Evolutionary conservation across 2,888 invertebrate genomes (phyloP).

Genomic region (Erebia palarica): DNA sequence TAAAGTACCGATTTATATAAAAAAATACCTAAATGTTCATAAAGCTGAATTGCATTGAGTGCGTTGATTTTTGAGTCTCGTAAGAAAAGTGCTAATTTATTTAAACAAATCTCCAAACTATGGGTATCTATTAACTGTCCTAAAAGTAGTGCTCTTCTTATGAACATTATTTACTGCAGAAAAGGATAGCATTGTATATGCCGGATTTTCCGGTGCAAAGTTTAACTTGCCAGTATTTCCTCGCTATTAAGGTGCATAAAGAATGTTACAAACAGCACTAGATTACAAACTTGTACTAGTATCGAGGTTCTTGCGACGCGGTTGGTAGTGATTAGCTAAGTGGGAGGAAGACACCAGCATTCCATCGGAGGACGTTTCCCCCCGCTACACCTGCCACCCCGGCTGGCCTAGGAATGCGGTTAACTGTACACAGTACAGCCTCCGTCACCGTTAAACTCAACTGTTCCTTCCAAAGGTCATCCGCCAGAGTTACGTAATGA

Average conservation of each 20-base stretch:
- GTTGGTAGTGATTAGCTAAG: conserved; percentile 28
- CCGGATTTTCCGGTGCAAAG: not conserved
- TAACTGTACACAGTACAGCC: conserved; percentile 66
- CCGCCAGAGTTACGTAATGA: conserved; percentile 54
- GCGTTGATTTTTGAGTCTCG: too few species aligned
- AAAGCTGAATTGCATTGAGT: not conserved
- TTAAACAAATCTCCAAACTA: too few species aligned
- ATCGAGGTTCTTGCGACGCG: conserved; percentile 17
- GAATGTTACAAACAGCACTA: not conserved
- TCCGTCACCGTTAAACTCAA: conserved; percentile 71
- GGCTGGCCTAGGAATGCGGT: conserved; percentile 71
- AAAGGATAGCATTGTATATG: too few species aligned
- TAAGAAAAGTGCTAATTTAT: too few species aligned
- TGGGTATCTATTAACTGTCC: too few species aligned
- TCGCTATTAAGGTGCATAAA: not conserved
- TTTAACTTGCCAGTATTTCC: not conserved
- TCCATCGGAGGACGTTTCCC: conserved; percentile 50
- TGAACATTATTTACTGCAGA: too few species aligned
- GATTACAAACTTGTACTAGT: conserved; percentile 14
- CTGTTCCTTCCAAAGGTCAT: conserved; percentile 65
- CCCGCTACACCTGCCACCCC: conserved; percentile 54
- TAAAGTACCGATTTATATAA: not conserved
- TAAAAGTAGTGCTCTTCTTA: too few species aligned
- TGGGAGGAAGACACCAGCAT: conserved; percentile 47
- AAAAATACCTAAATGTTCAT: not conserved